Base-by-base conservation (phyloP, 2,888 invertebrate genomes). In the Caenorhabditis drosophilae region DNA sequence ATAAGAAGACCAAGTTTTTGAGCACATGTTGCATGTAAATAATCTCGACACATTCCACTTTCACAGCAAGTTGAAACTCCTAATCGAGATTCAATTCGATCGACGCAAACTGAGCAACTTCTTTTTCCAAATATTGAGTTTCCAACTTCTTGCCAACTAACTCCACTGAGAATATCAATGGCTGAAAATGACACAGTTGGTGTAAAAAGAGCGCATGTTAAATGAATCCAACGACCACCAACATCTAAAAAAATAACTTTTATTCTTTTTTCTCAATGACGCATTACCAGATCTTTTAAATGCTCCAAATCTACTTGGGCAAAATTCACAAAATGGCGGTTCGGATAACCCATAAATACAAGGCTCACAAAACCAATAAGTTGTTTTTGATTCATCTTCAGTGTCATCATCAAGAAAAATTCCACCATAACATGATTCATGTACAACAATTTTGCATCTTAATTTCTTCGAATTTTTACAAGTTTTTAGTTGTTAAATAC, bases 291-390 rank as follows among this genome's bases (percentile, higher is more conserved):
- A 95, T 85, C 95, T 93, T 85, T 98, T 98, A 84, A 87, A 87
- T 89, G 96, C 85, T 90, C 95, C 73, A 90, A 93, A 75, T 6
- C 73, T 89, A 84, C 93, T 94, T 0, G 97, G 97, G 84, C 98
- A 98, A 16, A 98, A 87, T 86, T 97, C 96, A 85, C 98, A 98
- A 35, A 89, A 79, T 0, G 95, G 95, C 84, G 91, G 90, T 15
- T 88, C 76, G 16, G 45, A 34, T 11, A 70, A 27, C 0, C 74
- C 77, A 38, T 59, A 68, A 2, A 74, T 82, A 83, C 98, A 98
- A 4, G 96, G 92, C 85, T 98, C 97, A 87, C 98, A 98, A 85
- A 98, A 98, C 98, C 98, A 98, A 0, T 96, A 96, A 72, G 97
- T 96, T n/a, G 44, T 25, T 12, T 27, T 45, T 3, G 15, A 6